Evolutionary conservation across 92 coral and sea anemone species (phyloP).

Genomic region (Metridium senile): DNA sequence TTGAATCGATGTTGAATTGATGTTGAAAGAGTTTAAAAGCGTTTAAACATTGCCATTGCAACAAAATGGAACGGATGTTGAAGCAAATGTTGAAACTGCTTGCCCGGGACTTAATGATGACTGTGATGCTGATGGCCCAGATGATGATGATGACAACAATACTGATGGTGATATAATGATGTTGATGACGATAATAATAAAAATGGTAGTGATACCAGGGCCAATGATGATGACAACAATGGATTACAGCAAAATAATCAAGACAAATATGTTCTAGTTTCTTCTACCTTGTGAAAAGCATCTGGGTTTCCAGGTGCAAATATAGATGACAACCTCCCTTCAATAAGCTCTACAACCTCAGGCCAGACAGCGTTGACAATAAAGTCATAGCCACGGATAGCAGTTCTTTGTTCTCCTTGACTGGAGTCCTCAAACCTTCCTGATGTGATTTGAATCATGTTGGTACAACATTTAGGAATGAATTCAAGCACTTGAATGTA

Average conservation of each 20-base stretch:
- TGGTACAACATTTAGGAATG: slow-evolving; percentile 88
- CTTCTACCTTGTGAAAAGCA: slow-evolving; percentile 87
- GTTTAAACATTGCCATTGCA: no score
- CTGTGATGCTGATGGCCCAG: no score
- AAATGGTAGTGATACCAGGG: neutral
- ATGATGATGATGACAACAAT: no score
- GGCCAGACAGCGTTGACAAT: slow-evolving; percentile 98
- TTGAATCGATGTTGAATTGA: no score
- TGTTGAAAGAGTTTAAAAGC: no score
- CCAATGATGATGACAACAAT: neutral
- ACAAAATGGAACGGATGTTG: no score
- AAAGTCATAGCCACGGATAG: slow-evolving; percentile 92
- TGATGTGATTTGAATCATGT: slow-evolving; percentile 87
- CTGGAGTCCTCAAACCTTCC: slow-evolving; percentile 75
- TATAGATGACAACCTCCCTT: slow-evolving; percentile 79
- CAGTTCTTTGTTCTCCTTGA: slow-evolving; percentile 70
- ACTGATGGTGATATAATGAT: neutral
- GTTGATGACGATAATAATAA: neutral
- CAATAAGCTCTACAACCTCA: slow-evolving; percentile 75
- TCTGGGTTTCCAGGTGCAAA: slow-evolving; percentile 99
- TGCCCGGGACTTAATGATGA: no score
- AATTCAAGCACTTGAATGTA: slow-evolving; percentile 91
- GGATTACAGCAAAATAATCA: no score
- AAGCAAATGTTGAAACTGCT: no score
- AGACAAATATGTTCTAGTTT: no score